Evolutionary conservation across 2,113 vertebrate genomes (phyloP), one percentile per base, ranked within the genome.

Genomic region (Bubo scandiacus): DNA sequence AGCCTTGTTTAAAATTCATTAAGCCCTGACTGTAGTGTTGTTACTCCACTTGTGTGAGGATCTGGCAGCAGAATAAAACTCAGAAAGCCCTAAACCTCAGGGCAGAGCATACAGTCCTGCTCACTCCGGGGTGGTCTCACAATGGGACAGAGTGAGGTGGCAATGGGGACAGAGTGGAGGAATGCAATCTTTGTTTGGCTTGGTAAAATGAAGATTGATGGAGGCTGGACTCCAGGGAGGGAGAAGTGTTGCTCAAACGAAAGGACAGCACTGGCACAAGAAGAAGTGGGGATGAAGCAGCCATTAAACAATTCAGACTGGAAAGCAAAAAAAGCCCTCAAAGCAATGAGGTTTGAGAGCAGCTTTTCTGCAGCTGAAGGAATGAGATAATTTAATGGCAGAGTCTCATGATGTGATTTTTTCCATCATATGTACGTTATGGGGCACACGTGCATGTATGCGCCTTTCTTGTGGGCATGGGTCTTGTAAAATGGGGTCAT

Each of bases 181-280:
- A 43, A 20, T 11, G 3, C 0, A 0, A 38, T 34, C 32, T 82
- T 42, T 23, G 20, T 25, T 45, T 34, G 52, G 5, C 22, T 11
- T 67, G 45, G 32, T 29, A 27, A 70, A 51, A 49, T 18, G 30
- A 52, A 65, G 57, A 17, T 4, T 10, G 57, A 34, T 55, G 65
- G n/a, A 87, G 40, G 4, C 6, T 73, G 47, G 21, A 22, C 20
- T 34, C 26, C 15, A 7, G 19, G 52, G 32, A 82, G 30, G n/a
- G 27, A 43, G 36, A 45, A 38, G 15, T 43, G 19, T 36, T 68
- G 55, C 36, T 40, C 23, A 15, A 11, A 21, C 26, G 40, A 5
- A 47, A 66, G 40, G 30, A 30, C 27, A 34, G 26, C 26, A 30
- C 22, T 13, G 27, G 52, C 52, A 42, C 36, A 55, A 49, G 52